These are phyloP conservation scores for Excalfactoria chinensis DNA, from an alignment of 2,113 vertebrate species.

Conservation along the genomic window DNA sequence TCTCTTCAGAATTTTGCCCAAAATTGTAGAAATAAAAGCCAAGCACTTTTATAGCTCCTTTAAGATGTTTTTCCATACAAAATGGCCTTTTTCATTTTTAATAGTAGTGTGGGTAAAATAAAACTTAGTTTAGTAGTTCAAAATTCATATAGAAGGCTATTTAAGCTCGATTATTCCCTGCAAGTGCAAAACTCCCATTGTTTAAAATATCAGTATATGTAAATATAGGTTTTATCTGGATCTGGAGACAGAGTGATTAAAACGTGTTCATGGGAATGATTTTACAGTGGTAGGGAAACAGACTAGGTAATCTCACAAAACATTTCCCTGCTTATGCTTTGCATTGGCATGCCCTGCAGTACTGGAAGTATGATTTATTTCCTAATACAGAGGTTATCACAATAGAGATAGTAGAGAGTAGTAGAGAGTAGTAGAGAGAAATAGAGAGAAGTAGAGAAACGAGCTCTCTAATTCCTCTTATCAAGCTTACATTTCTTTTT, in stretches of 20 bases:
- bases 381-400: not conserved
- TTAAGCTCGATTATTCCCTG: not conserved
- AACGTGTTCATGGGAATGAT: not conserved
- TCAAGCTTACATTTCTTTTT: not conserved
- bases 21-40: not conserved
- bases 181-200: not conserved
- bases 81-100: conserved; percentile 1
- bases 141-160: not conserved
- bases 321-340: not conserved
- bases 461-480: not conserved
- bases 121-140: not conserved
- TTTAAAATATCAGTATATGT: not conserved
- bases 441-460: too few species aligned
- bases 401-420: too few species aligned
- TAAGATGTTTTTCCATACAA: not conserved
- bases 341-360: not conserved
- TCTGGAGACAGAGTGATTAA: conserved; percentile 22
- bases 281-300: not conserved
- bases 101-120: not conserved
- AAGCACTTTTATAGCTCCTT: not conserved
- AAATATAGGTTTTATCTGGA: not conserved
- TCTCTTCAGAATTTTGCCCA: not conserved
- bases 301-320: not conserved
- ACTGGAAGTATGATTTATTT: not conserved
- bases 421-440: too few species aligned